Percentiles rank a stretch among this genome's conserved stretches.
Conservation (phyloP, 2,113 vertebrate species). For the Pandion haliaetus region DNA sequence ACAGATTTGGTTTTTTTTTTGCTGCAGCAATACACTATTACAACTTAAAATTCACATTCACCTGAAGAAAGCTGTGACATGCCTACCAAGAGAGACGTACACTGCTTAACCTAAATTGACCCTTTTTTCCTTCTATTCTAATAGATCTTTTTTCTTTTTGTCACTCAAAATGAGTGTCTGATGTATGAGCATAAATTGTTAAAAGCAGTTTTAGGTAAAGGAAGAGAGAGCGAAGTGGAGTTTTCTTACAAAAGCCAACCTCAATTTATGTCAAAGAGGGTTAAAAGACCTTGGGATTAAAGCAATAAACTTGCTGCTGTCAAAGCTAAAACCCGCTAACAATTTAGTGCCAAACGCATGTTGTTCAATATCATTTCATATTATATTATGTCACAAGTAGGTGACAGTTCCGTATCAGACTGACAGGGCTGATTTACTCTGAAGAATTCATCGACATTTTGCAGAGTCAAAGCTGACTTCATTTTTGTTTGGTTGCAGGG, state of each 20-base stretch:
- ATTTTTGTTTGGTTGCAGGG: conserved; percentile 79
- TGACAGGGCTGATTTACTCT: conserved; percentile 94
- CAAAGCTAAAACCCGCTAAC: conserved; percentile 95
- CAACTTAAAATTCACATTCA: conserved; percentile 45
- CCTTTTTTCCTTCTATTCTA: conserved; percentile 74
- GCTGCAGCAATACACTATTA: not conserved
- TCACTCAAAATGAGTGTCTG: conserved; percentile 86
- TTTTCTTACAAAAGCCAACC: conserved; percentile 91
- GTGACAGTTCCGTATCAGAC: conserved; percentile 93
- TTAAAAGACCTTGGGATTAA: conserved; percentile 98
- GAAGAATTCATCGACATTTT: conserved; percentile 89
- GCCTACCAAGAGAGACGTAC: conserved; percentile 52
- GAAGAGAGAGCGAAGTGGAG: conserved; percentile 84
- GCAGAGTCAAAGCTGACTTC: conserved; percentile 87
- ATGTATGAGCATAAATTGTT: conserved; percentile 85
- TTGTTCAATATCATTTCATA: conserved; percentile 98
- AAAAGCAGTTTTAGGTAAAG: conserved; percentile 90
- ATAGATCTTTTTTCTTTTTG: conserved; percentile 79
- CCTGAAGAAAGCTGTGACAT: conserved; percentile 55
- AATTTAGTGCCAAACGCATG: conserved; percentile 97
- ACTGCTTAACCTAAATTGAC: conserved; percentile 74
- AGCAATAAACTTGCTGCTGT: conserved; percentile 98
- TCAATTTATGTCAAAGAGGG: conserved; percentile 98
- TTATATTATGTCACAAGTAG: conserved; percentile 91
- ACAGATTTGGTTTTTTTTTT: conserved; percentile 40